Evolutionary conservation across 2,113 vertebrate genomes (phyloP).

Genomic region (Serinus canaria): DNA sequence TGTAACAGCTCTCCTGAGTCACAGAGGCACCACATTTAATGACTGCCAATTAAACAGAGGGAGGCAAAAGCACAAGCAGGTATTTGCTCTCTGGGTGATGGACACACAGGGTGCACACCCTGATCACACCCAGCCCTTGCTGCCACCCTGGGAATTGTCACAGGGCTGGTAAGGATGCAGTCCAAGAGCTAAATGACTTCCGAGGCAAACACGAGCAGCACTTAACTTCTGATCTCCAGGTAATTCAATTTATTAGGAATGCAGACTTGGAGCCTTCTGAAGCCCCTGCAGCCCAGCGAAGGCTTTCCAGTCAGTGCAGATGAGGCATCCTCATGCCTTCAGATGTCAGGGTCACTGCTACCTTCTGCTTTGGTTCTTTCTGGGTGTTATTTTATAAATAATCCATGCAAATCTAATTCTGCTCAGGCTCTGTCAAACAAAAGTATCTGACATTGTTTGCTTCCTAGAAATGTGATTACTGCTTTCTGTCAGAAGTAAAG

Average conservation of each 20-base stretch:
- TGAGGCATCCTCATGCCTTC: background rate
- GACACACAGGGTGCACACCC: background rate
- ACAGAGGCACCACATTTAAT: background rate
- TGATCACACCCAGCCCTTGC: background rate
- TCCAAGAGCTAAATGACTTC: background rate
- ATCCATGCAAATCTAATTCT: background rate
- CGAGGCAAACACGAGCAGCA: background rate
- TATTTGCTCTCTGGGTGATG: background rate
- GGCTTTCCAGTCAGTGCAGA: background rate
- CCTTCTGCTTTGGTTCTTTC: background rate
- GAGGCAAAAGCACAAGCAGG: background rate
- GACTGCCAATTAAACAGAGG: background rate
- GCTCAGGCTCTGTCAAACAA: background rate
- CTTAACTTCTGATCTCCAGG: background rate
- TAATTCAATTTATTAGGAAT: constrained; percentile 5
- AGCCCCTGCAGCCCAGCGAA: background rate
- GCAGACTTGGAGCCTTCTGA: background rate
- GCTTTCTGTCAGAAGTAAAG: background rate
- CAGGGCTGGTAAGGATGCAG: background rate
- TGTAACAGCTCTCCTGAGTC: background rate
- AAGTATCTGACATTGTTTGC: background rate
- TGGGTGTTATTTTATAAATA: background rate
- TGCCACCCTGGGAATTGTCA: background rate
- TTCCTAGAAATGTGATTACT: background rate
- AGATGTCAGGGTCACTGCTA: background rate